Evolutionary conservation across 2,113 vertebrate species (phyloP).

Genomic region (Chamaetylas fuelleborni): DNA sequence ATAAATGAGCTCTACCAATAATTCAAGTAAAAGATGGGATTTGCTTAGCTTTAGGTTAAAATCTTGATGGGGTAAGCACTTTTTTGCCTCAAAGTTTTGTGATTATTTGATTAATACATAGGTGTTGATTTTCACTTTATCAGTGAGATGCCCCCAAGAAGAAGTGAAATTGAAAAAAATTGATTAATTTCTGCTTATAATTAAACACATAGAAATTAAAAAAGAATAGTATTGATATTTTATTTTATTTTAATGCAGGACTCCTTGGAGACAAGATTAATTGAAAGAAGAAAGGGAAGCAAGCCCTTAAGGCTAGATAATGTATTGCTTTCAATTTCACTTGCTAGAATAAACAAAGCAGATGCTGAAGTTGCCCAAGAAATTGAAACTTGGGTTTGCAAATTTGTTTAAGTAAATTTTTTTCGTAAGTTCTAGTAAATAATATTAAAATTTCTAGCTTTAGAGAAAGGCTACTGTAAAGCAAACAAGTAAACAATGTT

Average conservation of each 20-base stretch:
- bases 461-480: neutral
- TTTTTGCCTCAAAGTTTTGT: neutral
- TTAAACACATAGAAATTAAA: constrained; percentile 28
- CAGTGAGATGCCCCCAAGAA: constrained; percentile 37
- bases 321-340: constrained; percentile 58
- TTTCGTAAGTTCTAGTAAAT: neutral
- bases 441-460: neutral
- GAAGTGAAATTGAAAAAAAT: constrained; percentile 40
- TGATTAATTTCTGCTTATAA: constrained; percentile 51
- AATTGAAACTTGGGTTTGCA: constrained; percentile 4
- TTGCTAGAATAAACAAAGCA: constrained; percentile 28
- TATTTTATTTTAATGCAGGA: constrained; percentile 51
- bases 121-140: constrained; percentile 31
- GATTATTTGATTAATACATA: constrained; percentile 21
- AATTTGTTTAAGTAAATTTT: neutral
- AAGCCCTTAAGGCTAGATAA: constrained; percentile 43
- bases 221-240: constrained; percentile 47
- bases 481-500: neutral
- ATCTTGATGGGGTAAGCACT: neutral
- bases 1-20: neutral
- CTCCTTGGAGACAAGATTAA: constrained; percentile 53
- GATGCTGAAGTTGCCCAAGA: constrained; percentile 7
- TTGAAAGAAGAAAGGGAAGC: constrained; percentile 43
- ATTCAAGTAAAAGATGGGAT: neutral
- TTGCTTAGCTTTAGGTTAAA: constrained; percentile 36